Conservation (phyloP, 2,113 vertebrate species). For the Cyprinodon variegatus region DNA sequence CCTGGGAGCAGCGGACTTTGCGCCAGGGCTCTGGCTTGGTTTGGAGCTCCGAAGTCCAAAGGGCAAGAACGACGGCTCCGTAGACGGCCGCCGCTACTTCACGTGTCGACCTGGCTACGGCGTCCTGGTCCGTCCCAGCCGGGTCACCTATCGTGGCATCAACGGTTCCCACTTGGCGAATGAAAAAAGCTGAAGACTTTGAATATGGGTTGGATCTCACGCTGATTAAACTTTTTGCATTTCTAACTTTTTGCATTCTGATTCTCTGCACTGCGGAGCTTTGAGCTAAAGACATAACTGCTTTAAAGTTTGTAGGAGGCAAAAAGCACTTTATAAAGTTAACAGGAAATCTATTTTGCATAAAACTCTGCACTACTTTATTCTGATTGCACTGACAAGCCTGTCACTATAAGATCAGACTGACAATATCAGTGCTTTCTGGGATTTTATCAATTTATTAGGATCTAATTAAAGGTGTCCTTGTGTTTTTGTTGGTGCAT, state of each 20-base stretch:
- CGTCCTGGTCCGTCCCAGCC: constrained; percentile 90
- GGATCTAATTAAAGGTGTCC: constrained; percentile 37
- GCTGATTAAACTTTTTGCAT: not conserved
- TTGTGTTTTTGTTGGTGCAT: constrained; percentile 12
- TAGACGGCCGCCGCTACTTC: constrained; percentile 90
- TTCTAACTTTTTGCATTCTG: not conserved
- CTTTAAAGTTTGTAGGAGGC: constrained; percentile 3
- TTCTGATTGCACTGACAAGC: constrained; percentile 61
- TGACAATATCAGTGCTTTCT: constrained; percentile 5
- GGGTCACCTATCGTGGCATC: constrained; percentile 93
- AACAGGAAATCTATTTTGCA: constrained; percentile 18
- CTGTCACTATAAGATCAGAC: constrained; percentile 20
- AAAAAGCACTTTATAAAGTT: constrained; percentile 66
- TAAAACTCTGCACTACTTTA: constrained; percentile 54
- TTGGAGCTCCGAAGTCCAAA: constrained; percentile 90
- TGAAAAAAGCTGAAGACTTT: constrained; percentile 77
- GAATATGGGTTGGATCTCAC: not conserved
- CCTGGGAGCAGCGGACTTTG: constrained; percentile 90
- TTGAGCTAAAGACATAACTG: constrained; percentile 1
- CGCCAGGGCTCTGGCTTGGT: constrained; percentile 91
- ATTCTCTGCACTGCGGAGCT: constrained; percentile 5
- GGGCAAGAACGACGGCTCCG: constrained; percentile 91
- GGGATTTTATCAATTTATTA: constrained; percentile 46
- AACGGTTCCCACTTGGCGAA: constrained; percentile 88
- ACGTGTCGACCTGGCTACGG: constrained; percentile 87